Percentiles rank a stretch among this genome's conserved stretches.
These are phyloP conservation scores for Pseudochromis fuscus DNA, from an alignment of 2,797 vertebrate genomes.

Conservation along the genomic window DNA sequence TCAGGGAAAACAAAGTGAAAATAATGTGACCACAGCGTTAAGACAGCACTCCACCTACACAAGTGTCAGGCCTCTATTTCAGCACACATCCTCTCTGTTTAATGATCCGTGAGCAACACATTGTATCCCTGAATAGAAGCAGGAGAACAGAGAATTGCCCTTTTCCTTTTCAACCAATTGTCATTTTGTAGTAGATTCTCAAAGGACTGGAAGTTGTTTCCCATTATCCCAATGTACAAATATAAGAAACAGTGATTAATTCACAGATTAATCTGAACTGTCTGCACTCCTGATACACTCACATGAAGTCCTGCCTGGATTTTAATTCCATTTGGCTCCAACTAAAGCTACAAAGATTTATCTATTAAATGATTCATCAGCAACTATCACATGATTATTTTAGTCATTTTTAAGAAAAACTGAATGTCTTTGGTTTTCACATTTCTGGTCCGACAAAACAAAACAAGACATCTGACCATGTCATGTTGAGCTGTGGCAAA, in stretches of 20 bases:
- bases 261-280: neutral
- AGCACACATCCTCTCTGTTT: conserved; percentile 38
- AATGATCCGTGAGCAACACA: conserved; percentile 40
- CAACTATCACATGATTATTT: too few relatives aligned
- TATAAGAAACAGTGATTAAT: too few relatives aligned
- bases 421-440: neutral
- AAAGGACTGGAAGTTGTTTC: neutral
- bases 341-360: too few relatives aligned
- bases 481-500: neutral
- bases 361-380: too few relatives aligned
- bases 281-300: too few relatives aligned
- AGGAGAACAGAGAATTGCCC: conserved; percentile 27
- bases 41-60: conserved; percentile 10
- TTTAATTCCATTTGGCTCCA: too few relatives aligned
- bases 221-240: too few relatives aligned
- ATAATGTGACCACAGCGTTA: neutral
- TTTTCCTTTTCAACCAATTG: conserved; percentile 30
- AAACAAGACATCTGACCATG: neutral
- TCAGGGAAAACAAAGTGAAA: too few relatives aligned
- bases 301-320: too few relatives aligned
- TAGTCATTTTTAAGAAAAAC: neutral
- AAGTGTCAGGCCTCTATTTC: conserved; percentile 19
- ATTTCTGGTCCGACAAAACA: neutral
- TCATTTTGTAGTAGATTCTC: conserved; percentile 3
- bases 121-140: conserved; percentile 30